Evolutionary conservation across 1,140 invertebrate genomes (phyloP), one percentile per base, ranked within the genome.

Genomic region (Drusus annulatus): DNA sequence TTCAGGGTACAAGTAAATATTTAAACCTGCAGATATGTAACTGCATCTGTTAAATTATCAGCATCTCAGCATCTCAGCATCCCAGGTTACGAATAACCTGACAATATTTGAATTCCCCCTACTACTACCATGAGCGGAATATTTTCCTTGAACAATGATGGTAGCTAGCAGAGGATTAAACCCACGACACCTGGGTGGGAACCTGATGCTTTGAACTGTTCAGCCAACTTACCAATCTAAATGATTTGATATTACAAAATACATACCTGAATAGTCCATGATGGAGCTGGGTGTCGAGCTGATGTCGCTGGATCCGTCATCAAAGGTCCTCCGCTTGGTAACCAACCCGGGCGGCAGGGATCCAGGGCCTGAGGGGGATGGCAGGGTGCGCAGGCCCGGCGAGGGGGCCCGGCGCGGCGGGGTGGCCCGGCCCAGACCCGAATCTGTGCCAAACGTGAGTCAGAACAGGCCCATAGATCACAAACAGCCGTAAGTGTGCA

Each of bases 291-390:
- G 91, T 65, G 93, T 94, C 86, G 94, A 94, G 83, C 94, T 94
- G 84, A 95, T 95, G 90, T 97, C 96, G 88, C 95, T 96, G 85
- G 94, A 94, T 68, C 93, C 93, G 88, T 97, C 96, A 87, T 97
- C 96, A 86, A 94, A 95, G 58, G 91, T 91, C 83, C 94, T 91
- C 84, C 94, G 92, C 86, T 95, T 94, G 80, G 93, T 93, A 92
- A 96, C 95, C 82, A 95, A 92, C 84, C 95, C 95, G 56, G 94
- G 94, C 81, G 94, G 94, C 84, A 97, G 89, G 82, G 95, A 95
- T 74, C 95, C 95, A 94, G 83, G 96, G 96, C 84, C 94, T 94
- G 36, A 94, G 94, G 71, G 94, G 94, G 60, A 93, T 93, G 51
- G 93, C 92, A 84, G 91, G 91, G 87, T 91, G 89, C 63, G 91